Conservation (phyloP, 2,888 invertebrate species). For the Lasioglossum malachurum region DNA sequence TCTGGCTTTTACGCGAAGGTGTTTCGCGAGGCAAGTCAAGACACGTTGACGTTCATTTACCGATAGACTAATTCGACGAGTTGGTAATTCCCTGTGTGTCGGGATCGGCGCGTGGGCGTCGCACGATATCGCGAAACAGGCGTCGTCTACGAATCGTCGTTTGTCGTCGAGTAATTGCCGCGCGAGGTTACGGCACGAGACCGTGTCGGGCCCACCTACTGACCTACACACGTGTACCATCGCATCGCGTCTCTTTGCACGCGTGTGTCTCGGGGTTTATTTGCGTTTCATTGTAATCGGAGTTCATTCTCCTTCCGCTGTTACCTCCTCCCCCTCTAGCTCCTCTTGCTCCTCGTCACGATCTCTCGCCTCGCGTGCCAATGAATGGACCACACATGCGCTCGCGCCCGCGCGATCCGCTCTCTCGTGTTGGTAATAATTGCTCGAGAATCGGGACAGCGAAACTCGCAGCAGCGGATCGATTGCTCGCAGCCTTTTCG, state of each 20-base stretch:
- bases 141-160: not conserved
- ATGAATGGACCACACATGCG: conserved; percentile 72
- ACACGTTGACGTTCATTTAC: not conserved
- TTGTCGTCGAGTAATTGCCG: conserved; percentile 40
- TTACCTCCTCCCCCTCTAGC: not conserved
- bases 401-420: not conserved
- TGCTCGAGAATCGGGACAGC: not conserved
- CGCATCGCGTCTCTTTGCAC: not conserved
- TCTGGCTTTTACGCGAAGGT: not conserved
- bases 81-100: not conserved
- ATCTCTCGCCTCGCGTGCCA: conserved; percentile 65
- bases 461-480: no score
- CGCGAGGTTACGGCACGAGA: conserved; percentile 25
- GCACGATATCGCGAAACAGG: conserved; percentile 1
- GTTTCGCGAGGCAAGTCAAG: no score
- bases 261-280: conserved; percentile 67
- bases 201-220: conserved; percentile 45
- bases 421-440: conserved; percentile 21
- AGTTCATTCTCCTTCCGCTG: conserved; percentile 77
- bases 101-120: not conserved
- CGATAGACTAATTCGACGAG: not conserved
- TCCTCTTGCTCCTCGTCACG: not conserved
- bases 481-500: not conserved
- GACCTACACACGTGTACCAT: conserved; percentile 53
- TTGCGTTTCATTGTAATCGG: conserved; percentile 78